Evolutionary conservation across 2,797 vertebrate genomes (phyloP).

Genomic region (Pygocentrus nattereri): DNA sequence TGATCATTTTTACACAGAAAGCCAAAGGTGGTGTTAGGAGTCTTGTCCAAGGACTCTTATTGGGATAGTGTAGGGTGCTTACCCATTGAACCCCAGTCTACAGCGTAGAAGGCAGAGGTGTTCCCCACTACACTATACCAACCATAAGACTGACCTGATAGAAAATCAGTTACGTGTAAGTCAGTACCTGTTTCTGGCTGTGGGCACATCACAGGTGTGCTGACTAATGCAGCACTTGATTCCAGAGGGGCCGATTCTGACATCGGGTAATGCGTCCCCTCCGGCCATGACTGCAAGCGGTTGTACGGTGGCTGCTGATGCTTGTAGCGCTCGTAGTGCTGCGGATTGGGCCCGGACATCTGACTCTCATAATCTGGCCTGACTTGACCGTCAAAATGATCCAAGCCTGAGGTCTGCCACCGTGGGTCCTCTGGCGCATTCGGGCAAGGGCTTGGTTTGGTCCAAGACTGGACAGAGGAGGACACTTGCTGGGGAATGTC

Average conservation of each 20-base stretch:
- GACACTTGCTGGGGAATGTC: constrained; percentile 55
- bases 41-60: too few relatives aligned
- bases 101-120: too few relatives aligned
- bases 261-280: constrained; percentile 47
- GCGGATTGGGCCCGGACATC: constrained; percentile 43
- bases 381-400: background rate
- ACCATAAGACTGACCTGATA: too few relatives aligned
- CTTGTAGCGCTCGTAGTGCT: constrained; percentile 47
- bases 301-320: constrained; percentile 39
- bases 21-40: too few relatives aligned
- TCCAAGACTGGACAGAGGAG: constrained; percentile 79
- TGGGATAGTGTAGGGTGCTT: too few relatives aligned
- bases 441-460: constrained; percentile 63
- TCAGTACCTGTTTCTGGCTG: constrained; percentile 69
- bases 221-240: constrained; percentile 22
- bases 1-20: too few relatives aligned
- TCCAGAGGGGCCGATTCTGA: constrained; percentile 66
- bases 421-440: constrained; percentile 52
- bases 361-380: constrained; percentile 5
- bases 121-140: too few relatives aligned
- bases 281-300: constrained; percentile 72
- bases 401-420: constrained; percentile 23
- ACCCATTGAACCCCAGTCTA: too few relatives aligned
- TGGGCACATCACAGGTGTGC: constrained; percentile 43
- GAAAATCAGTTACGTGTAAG: background rate